Conservation (phyloP, 2,888 invertebrate species). For the Drymonia ruficornis region DNA sequence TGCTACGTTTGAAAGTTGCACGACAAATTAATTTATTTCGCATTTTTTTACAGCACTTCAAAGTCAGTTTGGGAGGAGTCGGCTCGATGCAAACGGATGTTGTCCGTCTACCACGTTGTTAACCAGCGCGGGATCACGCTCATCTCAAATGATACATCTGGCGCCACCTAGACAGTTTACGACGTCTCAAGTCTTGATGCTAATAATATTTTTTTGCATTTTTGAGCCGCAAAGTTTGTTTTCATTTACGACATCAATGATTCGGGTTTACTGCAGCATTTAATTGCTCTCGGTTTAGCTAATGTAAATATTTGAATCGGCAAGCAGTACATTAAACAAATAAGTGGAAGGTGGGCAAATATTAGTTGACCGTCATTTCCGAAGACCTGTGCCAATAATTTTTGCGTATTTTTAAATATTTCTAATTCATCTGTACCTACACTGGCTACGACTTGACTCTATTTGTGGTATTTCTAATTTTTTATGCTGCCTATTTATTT, state of each 20-base stretch:
- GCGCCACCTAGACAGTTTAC: constrained; percentile 37
- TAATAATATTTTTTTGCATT: constrained; percentile 23
- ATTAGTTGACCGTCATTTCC: constrained; percentile 16
- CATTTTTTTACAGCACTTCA: constrained; percentile 7
- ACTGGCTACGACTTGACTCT: not conserved
- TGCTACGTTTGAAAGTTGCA: not conserved
- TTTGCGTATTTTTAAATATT: constrained; percentile 16
- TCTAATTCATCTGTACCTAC: constrained; percentile 3
- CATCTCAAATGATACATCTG: constrained; percentile 25
- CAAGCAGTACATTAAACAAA: constrained; percentile 14
- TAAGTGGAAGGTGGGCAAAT: constrained; percentile 24
- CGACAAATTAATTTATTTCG: not conserved
- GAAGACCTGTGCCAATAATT: constrained; percentile 28
- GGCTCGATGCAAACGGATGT: constrained; percentile 18
- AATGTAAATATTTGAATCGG: constrained; percentile 24
- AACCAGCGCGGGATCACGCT: constrained; percentile 13
- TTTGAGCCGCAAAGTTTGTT: constrained; percentile 24
- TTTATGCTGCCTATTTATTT: too few relatives aligned
- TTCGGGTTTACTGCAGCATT: constrained; percentile 27
- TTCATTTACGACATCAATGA: constrained; percentile 40
- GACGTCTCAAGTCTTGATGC: constrained; percentile 18
- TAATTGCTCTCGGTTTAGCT: constrained; percentile 22
- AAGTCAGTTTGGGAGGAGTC: constrained; percentile 16
- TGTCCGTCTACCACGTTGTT: constrained; percentile 9
- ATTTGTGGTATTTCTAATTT: not conserved